These are phyloP conservation scores for Pollenia angustigena DNA, from an alignment of 2,888 invertebrate genomes.

Conservation along the genomic window DNA sequence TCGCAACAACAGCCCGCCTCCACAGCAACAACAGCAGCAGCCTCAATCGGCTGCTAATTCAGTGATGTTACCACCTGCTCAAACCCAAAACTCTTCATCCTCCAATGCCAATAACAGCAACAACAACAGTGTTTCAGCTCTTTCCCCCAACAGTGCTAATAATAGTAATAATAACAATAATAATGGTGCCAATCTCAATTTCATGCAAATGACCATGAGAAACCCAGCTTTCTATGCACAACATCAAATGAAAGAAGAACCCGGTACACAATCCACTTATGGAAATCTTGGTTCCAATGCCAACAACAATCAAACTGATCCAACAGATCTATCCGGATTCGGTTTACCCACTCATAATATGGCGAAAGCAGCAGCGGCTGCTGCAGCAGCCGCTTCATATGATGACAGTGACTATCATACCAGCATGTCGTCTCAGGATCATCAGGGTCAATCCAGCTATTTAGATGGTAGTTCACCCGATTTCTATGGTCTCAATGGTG, in stretches of 20 bases:
- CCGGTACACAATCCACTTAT: conserved; percentile 79
- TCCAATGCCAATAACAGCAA: conserved; percentile 73
- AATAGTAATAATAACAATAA: conserved; percentile 79
- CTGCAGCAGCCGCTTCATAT: conserved; percentile 73
- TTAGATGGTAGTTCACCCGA: conserved; percentile 80
- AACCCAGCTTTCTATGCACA: conserved; percentile 80
- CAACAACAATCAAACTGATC: conserved; percentile 79
- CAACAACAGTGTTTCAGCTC: conserved; percentile 78
- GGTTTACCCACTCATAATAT: conserved; percentile 79
- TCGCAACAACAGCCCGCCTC: conserved; percentile 83
- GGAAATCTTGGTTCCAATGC: conserved; percentile 77
- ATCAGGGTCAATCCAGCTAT: conserved; percentile 80
- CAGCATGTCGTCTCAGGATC: conserved; percentile 79
- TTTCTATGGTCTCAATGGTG: conserved; percentile 76
- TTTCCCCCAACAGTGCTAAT: conserved; percentile 75
- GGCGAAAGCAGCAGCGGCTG: conserved; percentile 76
- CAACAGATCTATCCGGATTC: conserved; percentile 82
- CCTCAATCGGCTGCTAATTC: conserved; percentile 70
- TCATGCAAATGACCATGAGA: conserved; percentile 83
- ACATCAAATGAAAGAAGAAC: conserved; percentile 84
- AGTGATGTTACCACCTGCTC: conserved; percentile 76
- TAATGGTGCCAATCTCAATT: conserved; percentile 81
- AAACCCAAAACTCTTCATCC: conserved; percentile 81
- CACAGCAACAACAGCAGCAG: conserved; percentile 81
- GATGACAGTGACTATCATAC: conserved; percentile 81